These are phyloP conservation scores for Lithosia quadra DNA, from an alignment of 2,888 invertebrate species.

Conservation along the genomic window DNA sequence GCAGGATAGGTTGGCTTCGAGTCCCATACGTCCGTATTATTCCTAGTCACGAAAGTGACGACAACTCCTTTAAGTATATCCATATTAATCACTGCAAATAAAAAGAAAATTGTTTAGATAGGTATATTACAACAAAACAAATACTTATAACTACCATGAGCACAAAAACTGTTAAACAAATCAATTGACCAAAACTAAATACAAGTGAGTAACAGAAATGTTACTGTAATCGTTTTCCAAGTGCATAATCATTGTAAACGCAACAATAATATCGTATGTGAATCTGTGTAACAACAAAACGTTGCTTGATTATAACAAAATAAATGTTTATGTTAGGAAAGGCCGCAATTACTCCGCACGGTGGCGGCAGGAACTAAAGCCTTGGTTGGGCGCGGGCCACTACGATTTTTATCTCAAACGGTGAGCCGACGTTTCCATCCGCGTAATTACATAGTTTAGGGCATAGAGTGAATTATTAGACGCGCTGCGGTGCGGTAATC, in stretches of 20 bases:
- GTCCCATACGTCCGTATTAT: no score
- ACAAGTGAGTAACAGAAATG: conserved; percentile 13
- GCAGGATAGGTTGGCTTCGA: no score
- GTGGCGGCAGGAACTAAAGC: conserved; percentile 57
- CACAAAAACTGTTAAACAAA: conserved; percentile 1
- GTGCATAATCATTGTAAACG: conserved; percentile 28
- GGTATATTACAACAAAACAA: neutral
- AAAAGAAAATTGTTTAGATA: no score
- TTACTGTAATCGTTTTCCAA: conserved; percentile 19
- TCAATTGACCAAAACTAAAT: conserved; percentile 22
- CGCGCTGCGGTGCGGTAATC: conserved; percentile 79
- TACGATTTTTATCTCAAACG: conserved; percentile 84
- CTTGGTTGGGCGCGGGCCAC: conserved; percentile 45
- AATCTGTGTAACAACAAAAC: conserved; percentile 51
- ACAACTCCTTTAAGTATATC: no score
- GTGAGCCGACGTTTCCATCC: conserved; percentile 82
- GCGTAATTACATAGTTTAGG: conserved; percentile 85
- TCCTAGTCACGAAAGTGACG: no score
- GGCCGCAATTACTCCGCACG: conserved; percentile 68
- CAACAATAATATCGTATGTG: conserved; percentile 41
- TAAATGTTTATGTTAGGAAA: conserved; percentile 80
- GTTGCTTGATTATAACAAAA: conserved; percentile 64
- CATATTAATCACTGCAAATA: no score
- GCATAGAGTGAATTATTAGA: conserved; percentile 85
- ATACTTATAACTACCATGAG: neutral